Conservation (phyloP, 2,888 invertebrate genomes). For the Poecilobothrus nobilitatus region DNA sequence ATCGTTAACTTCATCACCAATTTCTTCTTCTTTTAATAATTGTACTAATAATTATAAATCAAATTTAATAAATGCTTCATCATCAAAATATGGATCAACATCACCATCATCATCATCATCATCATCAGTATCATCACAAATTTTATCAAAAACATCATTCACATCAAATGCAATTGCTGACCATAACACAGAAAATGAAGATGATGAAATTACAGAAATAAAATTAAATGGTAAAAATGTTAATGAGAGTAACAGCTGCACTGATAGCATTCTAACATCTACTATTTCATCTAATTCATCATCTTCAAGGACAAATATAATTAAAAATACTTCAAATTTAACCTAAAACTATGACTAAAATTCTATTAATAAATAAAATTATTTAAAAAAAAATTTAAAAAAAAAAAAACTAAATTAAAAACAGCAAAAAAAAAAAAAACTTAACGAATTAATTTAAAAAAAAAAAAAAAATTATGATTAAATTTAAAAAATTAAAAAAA, state of each 20-base stretch:
- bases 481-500: too few relatives aligned
- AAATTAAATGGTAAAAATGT: neutral
- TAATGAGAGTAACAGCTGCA: too few relatives aligned
- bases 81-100: neutral
- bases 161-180: too few relatives aligned
- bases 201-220: neutral
- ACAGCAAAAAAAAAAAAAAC: neutral
- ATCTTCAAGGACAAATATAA: slow-evolving; percentile 2
- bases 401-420: neutral
- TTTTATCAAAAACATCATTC: too few relatives aligned
- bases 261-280: neutral
- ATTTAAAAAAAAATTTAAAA: neutral
- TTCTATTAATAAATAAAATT: neutral
- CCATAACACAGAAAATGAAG: too few relatives aligned
- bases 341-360: slow-evolving; percentile 6
- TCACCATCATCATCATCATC: neutral
- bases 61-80: neutral
- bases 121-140: neutral
- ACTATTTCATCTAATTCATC: neutral
- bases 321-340: neutral
- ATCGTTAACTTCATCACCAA: neutral
- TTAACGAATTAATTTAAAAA: neutral
- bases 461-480: neutral
- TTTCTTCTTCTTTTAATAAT: neutral
- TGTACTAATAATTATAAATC: neutral